Base-by-base conservation (phyloP, 2,888 invertebrate species). In the Erannis defoliaria region DNA sequence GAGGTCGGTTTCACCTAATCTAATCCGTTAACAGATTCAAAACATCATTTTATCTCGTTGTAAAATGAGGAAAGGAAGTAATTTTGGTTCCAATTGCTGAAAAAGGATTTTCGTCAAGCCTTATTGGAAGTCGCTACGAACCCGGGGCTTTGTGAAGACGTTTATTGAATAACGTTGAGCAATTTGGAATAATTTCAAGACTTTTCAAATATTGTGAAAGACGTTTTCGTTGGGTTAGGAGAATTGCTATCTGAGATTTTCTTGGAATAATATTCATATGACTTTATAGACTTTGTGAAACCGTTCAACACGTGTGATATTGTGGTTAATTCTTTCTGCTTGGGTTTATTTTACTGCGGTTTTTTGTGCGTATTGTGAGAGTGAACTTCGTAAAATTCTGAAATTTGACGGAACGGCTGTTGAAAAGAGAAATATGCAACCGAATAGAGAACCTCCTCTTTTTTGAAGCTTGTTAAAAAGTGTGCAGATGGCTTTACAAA, bases 121-220 rank as follows among this genome's bases (percentile, higher is more conserved):
- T 55, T 60, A 60, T 60, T 49, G 42, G 37, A 46, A 48, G 48
- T 60, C 48, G 40, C 18, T 29, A 46, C 29, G 40, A 58, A 21
- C 31, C 19, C 21, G 40, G 38, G 54, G 35, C 19, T 55, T 43
- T 42, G 42, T 54, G 35, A 19, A 26, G 48, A 59, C 42, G 33
- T 60, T 42, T 60, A 49, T 55, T 60, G 49, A 49, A 60, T 60
- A 54, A 59, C 26, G 46, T 33, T 9, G 38, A 48, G 35, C 54
- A 49, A 54, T 60, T 48, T 42, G 54, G 48, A 49, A 48, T 54
- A 54, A 40, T 46, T 43, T 57, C 37, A 31, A 31, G 23, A 33
- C 40, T 53, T 42, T 46, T 48, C 9, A 46, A 40, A 26, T 54
- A 54, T 33, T 23, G 38, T 38, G 50, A 38, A 19, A 46, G 31